phyloP scores from a whole-genome alignment of 53 echinoderm and acorn worm species.

The Echinarachnius parma region DNA sequence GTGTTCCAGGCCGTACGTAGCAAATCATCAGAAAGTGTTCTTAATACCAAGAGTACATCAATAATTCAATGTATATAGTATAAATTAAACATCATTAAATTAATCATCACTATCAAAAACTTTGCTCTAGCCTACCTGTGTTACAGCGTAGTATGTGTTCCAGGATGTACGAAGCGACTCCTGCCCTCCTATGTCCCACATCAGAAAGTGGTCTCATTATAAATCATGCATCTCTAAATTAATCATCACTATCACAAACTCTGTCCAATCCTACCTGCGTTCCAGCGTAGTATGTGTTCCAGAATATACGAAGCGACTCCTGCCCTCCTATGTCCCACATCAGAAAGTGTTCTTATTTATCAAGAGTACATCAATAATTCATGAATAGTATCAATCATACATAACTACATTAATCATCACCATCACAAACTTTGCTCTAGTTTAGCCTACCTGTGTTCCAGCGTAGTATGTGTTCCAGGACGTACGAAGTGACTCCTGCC shows the following conservation, averaged over 20 bases:
- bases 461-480: constrained; percentile 97
- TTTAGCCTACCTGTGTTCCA: constrained; percentile 93
- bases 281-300: constrained; percentile 84
- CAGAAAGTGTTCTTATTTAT: constrained; percentile 82
- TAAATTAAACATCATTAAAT: no score
- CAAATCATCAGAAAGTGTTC: constrained; percentile 88
- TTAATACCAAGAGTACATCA: no score
- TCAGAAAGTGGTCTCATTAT: constrained; percentile 83
- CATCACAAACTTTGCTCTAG: no score
- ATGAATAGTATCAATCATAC: no score
- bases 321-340: constrained; percentile 99
- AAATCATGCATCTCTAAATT: no score
- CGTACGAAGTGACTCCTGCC: constrained; percentile 94
- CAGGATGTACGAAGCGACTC: constrained; percentile 85
- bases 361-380: no score
- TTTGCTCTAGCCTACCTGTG: no score
- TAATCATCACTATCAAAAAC: no score
- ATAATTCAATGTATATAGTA: no score
- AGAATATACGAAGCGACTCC: constrained; percentile 80
- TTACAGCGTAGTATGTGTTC: constrained; percentile 83
- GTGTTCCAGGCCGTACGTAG: constrained; percentile 83
- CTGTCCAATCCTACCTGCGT: no score
- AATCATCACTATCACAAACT: no score
- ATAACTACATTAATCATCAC: no score
- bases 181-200: constrained; percentile 97